phyloP scores from a whole-genome alignment of 2,888 invertebrate species.

The Eumerus sabulonum region DNA sequence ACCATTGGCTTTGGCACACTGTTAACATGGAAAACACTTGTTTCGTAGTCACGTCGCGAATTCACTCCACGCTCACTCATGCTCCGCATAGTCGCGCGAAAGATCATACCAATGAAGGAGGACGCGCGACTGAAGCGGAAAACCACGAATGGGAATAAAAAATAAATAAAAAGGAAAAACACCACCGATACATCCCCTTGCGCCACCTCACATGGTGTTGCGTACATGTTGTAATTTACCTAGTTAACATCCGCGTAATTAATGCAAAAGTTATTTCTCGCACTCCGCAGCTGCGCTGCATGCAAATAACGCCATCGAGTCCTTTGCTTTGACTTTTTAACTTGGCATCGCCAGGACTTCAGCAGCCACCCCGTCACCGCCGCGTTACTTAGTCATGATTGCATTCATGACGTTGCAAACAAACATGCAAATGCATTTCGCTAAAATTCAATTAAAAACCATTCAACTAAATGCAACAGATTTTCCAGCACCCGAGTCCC shows the following conservation, averaged over 20 bases:
- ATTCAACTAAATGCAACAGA: slow-evolving; percentile 62
- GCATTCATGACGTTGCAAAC: slow-evolving; percentile 20
- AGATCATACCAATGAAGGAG: background rate
- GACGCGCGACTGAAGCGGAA: no score
- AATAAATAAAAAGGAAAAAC: background rate
- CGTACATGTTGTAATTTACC: slow-evolving; percentile 59
- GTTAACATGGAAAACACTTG: slow-evolving; percentile 45
- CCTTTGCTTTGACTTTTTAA: slow-evolving; percentile 31
- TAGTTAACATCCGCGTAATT: slow-evolving; percentile 58
- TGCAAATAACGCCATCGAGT: slow-evolving; percentile 41
- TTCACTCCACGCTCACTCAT: slow-evolving; percentile 12
- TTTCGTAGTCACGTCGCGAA: slow-evolving; percentile 36
- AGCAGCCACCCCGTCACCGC: background rate
- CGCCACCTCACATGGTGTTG: slow-evolving; percentile 42
- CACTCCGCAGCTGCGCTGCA: slow-evolving; percentile 18
- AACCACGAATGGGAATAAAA: background rate
- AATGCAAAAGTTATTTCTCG: slow-evolving; percentile 57
- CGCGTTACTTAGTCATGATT: background rate
- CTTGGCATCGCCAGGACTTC: background rate
- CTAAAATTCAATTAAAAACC: slow-evolving; percentile 61
- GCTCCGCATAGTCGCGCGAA: slow-evolving; percentile 18
- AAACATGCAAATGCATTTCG: slow-evolving; percentile 50
- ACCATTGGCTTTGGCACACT: slow-evolving; percentile 11
- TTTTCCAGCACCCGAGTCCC: slow-evolving; percentile 10
- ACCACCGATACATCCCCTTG: background rate